These are phyloP conservation scores for Erebia ligea DNA, from an alignment of 2,888 invertebrate species.

Conservation along the genomic window DNA sequence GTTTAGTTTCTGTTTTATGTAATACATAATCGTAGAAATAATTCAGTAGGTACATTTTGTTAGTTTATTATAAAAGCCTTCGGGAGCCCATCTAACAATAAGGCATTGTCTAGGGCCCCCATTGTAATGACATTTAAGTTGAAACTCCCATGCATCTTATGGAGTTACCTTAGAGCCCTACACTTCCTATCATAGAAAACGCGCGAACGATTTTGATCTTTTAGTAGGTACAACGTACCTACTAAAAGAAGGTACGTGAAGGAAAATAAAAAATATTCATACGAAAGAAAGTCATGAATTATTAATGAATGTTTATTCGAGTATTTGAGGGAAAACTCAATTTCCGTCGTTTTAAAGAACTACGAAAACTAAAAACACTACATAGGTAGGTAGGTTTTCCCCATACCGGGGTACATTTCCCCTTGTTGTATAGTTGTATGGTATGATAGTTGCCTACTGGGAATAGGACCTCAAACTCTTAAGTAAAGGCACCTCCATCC, in stretches of 20 bases:
- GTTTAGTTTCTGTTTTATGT: background rate
- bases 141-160: slow-evolving; percentile 48
- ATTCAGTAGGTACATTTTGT: slow-evolving; percentile 18
- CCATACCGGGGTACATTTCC: too few relatives aligned
- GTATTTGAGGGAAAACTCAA: slow-evolving; percentile 52
- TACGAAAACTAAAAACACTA: background rate
- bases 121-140: slow-evolving; percentile 51
- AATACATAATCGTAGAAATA: background rate
- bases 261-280: slow-evolving; percentile 56
- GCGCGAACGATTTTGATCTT: slow-evolving; percentile 50
- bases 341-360: slow-evolving; percentile 38
- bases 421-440: too few relatives aligned
- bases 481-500: too few relatives aligned
- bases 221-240: slow-evolving; percentile 47
- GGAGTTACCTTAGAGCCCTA: slow-evolving; percentile 39
- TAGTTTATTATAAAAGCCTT: slow-evolving; percentile 39
- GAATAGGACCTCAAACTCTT: too few relatives aligned
- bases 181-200: slow-evolving; percentile 40
- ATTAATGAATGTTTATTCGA: slow-evolving; percentile 55
- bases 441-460: too few relatives aligned
- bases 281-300: slow-evolving; percentile 57
- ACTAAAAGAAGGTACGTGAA: slow-evolving; percentile 46
- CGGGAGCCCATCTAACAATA: slow-evolving; percentile 50
- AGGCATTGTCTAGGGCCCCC: slow-evolving; percentile 52
- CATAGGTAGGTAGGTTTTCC: slow-evolving; percentile 3